Conservation (phyloP, 2,113 vertebrate species). For the Rhea americana region DNA sequence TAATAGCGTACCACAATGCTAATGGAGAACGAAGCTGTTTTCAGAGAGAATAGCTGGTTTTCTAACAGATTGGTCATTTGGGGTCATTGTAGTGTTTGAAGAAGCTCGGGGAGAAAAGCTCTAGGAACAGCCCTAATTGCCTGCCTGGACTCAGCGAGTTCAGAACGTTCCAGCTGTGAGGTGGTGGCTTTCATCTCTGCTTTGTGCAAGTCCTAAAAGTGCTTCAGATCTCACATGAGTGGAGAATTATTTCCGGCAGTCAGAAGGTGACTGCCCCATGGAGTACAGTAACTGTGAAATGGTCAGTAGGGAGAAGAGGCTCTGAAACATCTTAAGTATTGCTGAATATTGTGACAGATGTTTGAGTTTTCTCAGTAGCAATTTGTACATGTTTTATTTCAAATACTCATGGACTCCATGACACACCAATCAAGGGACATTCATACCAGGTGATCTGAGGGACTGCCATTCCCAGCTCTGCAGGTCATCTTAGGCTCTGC, state of each 20-base stretch:
- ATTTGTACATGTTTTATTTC: not conserved
- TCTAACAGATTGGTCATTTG: not conserved
- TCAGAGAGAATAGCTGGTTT: not conserved
- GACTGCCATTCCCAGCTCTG: not conserved
- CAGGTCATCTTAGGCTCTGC: constrained; percentile 67
- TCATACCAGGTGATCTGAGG: not conserved
- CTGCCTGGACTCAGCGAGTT: not conserved
- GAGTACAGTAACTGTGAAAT: not conserved
- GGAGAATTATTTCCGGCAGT: not conserved
- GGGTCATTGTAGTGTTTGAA: not conserved
- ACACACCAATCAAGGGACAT: not conserved
- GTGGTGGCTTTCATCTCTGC: rapidly evolving
- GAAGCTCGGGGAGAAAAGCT: not conserved
- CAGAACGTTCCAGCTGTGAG: not conserved
- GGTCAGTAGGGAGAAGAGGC: not conserved
- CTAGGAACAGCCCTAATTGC: not conserved
- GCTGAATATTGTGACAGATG: not conserved
- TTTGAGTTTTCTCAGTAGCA: not conserved
- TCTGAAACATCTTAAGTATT: not conserved
- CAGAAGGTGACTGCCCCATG: not conserved
- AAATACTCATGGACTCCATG: not conserved
- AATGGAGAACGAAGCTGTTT: not conserved
- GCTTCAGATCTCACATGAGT: not conserved
- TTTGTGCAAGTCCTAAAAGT: not conserved
- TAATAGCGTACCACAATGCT: not conserved